Evolutionary conservation across 2,888 invertebrate species (phyloP).

Genomic region (Drosophila percnosoma): DNA sequence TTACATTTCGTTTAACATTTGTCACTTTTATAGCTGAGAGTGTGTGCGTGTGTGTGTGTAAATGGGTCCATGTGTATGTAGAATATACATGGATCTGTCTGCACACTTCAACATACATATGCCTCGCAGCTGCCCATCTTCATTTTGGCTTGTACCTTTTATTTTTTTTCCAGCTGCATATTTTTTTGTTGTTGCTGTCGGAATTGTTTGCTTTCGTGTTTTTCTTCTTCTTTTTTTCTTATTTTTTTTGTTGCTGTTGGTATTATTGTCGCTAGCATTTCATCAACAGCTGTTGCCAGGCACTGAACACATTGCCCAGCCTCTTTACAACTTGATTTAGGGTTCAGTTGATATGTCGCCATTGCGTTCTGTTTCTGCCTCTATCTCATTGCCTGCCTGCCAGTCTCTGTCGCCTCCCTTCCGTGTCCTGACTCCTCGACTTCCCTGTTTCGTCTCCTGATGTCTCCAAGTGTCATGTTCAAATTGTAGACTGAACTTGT

Average conservation of each 20-base stretch:
- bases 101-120: slow-evolving; percentile 47
- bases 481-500: slow-evolving; percentile 74
- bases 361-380: slow-evolving; percentile 37
- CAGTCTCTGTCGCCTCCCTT: slow-evolving; percentile 3
- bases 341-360: slow-evolving; percentile 76
- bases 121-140: slow-evolving; percentile 76
- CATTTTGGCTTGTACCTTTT: slow-evolving; percentile 60
- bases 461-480: slow-evolving; percentile 69
- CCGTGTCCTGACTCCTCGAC: neutral
- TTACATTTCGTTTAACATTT: slow-evolving; percentile 81
- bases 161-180: slow-evolving; percentile 19
- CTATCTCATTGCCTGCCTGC: slow-evolving; percentile 29
- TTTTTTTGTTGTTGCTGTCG: slow-evolving; percentile 15
- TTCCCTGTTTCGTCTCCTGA: slow-evolving; percentile 38
- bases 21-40: slow-evolving; percentile 76
- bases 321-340: slow-evolving; percentile 79
- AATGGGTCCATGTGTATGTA: slow-evolving; percentile 25
- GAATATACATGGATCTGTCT: slow-evolving; percentile 35
- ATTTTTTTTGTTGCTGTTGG: slow-evolving; percentile 37
- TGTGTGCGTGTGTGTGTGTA: slow-evolving; percentile 20
- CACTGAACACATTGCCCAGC: slow-evolving; percentile 59
- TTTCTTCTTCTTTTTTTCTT: slow-evolving; percentile 28
- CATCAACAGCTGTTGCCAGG: slow-evolving; percentile 76
- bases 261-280: slow-evolving; percentile 69
- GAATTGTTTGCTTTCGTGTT: slow-evolving; percentile 38